These are phyloP conservation scores for Alcedo atthis DNA, from an alignment of 2,797 vertebrate genomes.

Conservation along the genomic window DNA sequence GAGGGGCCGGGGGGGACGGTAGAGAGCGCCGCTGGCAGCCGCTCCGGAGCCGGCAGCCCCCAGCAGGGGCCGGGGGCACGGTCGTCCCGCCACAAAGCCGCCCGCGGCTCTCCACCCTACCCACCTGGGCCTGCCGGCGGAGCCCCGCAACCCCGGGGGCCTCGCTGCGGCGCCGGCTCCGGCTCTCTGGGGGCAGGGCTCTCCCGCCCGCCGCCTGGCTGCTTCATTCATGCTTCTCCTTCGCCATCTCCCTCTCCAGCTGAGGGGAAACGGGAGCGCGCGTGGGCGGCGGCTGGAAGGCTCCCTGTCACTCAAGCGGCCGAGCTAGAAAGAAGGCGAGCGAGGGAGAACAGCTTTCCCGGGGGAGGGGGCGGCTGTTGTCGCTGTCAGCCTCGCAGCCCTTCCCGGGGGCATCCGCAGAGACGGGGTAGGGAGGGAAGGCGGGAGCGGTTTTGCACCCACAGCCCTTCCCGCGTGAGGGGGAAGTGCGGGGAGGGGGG, in stretches of 20 bases:
- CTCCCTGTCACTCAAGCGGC: slow-evolving; percentile 75
- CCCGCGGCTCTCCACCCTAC: neutral
- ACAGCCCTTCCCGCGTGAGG: neutral
- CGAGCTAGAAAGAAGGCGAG: slow-evolving; percentile 67
- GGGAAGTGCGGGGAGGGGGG: too few species aligned
- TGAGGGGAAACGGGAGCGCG: slow-evolving; percentile 56
- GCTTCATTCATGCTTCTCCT: slow-evolving; percentile 75
- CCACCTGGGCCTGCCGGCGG: neutral
- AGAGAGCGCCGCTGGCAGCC: accelerated
- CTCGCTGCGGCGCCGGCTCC: neutral
- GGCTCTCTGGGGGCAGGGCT: neutral
- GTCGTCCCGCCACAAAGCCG: neutral
- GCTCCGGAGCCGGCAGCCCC: neutral
- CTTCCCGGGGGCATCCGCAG: slow-evolving; percentile 22
- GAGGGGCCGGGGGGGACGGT: neutral
- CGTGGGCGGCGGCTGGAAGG: slow-evolving; percentile 76
- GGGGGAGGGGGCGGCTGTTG: slow-evolving; percentile 70
- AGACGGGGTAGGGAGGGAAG: neutral
- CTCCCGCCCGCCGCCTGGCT: slow-evolving; percentile 5
- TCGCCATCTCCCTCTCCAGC: slow-evolving; percentile 43
- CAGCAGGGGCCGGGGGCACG: neutral
- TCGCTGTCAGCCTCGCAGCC: slow-evolving; percentile 32
- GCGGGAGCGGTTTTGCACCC: neutral
- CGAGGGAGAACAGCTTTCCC: slow-evolving; percentile 39
- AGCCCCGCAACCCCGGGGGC: neutral